Conservation (phyloP, 2,888 invertebrate species). For the Macrophya annulata region DNA sequence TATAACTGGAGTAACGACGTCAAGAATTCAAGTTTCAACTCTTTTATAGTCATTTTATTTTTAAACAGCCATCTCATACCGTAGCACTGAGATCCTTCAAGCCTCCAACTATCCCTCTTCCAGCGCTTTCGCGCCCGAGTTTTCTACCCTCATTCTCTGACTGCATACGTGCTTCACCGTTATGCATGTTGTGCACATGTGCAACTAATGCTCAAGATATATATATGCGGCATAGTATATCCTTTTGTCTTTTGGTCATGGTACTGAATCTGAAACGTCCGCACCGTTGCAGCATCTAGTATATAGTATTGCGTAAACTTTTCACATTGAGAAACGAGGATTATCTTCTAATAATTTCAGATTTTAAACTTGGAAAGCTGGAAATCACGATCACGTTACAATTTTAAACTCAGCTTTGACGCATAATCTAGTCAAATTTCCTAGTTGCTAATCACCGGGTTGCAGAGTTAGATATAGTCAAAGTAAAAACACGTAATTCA, state of each 20-base stretch:
- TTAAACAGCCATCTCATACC: not conserved
- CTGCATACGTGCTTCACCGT: conserved; percentile 29
- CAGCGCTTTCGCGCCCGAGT: not conserved
- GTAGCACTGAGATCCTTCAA: not conserved
- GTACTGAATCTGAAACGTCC: not conserved
- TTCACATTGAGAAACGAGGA: conserved; percentile 1
- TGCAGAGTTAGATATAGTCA: too few relatives aligned
- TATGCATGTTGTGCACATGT: conserved; percentile 12
- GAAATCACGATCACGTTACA: not conserved
- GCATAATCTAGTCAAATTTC: too few relatives aligned
- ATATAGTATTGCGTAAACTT: not conserved
- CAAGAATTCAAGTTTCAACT: not conserved
- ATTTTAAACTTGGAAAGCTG: not conserved
- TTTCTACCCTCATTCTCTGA: conserved; percentile 11
- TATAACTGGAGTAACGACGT: conserved; percentile 38
- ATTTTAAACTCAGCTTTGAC: too few relatives aligned
- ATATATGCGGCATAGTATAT: conserved; percentile 21
- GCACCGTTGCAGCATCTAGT: not conserved
- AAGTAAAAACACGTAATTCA: too few relatives aligned
- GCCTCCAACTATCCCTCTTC: not conserved
- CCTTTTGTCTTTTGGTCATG: conserved; percentile 45
- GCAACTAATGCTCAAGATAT: conserved; percentile 13
- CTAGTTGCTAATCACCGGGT: too few relatives aligned
- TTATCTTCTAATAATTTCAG: not conserved
- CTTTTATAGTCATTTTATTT: conserved; percentile 30